Evolutionary conservation across 2,888 invertebrate species (phyloP).

Genomic region (Trissonchulus latispiculum): DNA sequence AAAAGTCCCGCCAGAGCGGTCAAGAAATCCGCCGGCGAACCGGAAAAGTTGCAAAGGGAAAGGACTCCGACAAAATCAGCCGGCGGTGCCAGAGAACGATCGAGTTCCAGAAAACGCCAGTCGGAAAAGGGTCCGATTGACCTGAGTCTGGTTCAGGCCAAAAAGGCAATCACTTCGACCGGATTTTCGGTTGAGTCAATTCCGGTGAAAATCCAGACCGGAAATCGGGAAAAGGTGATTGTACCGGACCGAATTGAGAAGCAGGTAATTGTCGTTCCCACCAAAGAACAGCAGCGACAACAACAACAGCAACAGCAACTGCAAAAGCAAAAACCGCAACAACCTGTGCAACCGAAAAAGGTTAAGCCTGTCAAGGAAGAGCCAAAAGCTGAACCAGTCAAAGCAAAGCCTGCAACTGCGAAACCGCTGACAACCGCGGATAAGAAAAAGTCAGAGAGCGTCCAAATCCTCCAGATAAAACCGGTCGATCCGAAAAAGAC

Average conservation of each 20-base stretch:
- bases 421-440: neutral
- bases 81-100: neutral
- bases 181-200: neutral
- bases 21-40: neutral
- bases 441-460: neutral
- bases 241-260: neutral
- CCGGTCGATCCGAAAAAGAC: neutral
- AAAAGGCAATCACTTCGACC: neutral
- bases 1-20: neutral
- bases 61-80: too few relatives aligned
- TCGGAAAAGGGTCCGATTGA: neutral
- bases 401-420: neutral
- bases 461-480: neutral
- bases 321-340: neutral
- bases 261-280: neutral
- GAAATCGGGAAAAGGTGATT: neutral
- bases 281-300: neutral
- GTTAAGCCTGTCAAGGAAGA: neutral
- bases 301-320: neutral
- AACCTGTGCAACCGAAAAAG: neutral
- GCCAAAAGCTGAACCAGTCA: too few relatives aligned
- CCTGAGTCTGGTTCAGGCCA: neutral
- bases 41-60: too few relatives aligned
- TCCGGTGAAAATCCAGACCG: neutral
- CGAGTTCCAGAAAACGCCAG: too few relatives aligned